Evolutionary conservation across 2,797 vertebrate genomes (phyloP).

Genomic region (Chanos chanos): DNA sequence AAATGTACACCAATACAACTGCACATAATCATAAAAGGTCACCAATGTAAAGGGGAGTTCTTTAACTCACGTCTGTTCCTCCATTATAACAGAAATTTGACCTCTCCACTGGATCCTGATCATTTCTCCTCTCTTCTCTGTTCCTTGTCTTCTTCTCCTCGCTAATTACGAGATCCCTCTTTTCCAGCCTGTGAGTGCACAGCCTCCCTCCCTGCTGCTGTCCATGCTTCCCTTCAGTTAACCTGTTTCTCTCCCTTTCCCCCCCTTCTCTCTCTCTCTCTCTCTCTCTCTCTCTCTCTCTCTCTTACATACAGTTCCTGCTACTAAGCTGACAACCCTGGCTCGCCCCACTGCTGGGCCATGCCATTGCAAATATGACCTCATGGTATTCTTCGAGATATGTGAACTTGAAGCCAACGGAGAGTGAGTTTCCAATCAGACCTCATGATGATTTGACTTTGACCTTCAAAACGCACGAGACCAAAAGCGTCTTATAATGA

Average conservation of each 20-base stretch:
- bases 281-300: slow-evolving; percentile 24
- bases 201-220: neutral
- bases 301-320: slow-evolving; percentile 78
- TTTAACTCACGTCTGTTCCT: slow-evolving; percentile 20
- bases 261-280: neutral
- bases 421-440: slow-evolving; percentile 78
- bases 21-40: slow-evolving; percentile 30
- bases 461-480: too few species aligned
- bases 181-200: slow-evolving; percentile 29
- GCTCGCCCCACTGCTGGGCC: slow-evolving; percentile 82
- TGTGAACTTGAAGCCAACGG: slow-evolving; percentile 96
- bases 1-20: neutral
- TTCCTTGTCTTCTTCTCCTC: neutral
- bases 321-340: slow-evolving; percentile 90
- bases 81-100: slow-evolving; percentile 24
- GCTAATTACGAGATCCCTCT: slow-evolving; percentile 10
- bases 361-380: slow-evolving; percentile 93
- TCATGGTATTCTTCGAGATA: slow-evolving; percentile 97
- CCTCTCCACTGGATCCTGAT: slow-evolving; percentile 7
- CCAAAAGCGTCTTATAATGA: too few species aligned
- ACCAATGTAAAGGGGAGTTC: too few species aligned
- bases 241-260: neutral
- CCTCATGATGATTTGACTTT: neutral
- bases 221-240: neutral
- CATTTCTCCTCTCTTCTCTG: slow-evolving; percentile 8